Evolutionary conservation across 2,797 vertebrate species (phyloP), one percentile per base, ranked within the genome.

Genomic region (Cuculus canorus): DNA sequence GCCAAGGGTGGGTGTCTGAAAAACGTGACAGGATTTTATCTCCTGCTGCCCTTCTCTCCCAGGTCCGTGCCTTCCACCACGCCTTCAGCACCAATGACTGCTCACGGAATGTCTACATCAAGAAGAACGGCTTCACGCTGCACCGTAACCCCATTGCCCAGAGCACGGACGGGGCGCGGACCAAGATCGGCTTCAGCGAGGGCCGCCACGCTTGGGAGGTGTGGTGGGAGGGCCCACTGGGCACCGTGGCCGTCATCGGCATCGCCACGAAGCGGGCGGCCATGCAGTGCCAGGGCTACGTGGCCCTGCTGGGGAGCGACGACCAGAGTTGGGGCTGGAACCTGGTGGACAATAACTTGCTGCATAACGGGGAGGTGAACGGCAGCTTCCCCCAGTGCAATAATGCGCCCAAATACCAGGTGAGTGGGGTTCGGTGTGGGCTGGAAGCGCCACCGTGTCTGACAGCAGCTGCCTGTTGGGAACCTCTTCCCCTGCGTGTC

Each of bases 271-370:
- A 99, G 96, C 98, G 99, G 72, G 99, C 99, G 0, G 97, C 98
- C 81, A 99, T 99, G 99, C 99, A 99, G 97, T 99, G 99, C 96
- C 99, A 99, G 95, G 99, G 99, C n/a, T 99, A 99, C 13, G 99
- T 99, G 96, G 99, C 99, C 13, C 98, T 99, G 87, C 97, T 99
- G 95, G 99, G 99, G 64, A 99, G 99, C 5, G 99, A 99, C 6
- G 99, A 99, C 98, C 99, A 99, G 98, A 99, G 99, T 97, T 99
- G 99, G 99, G 99, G 99, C 94, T 99, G 99, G 99, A 99, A 99
- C 98, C 98, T 99, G 94, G 99, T 99, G 80, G 99, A 99, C 98
- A 99, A 99, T 98, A 99, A 99, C 95, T 98, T 99, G 79, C 98
- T 99, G 63, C 99, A 99, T 94, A 99, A 99, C 2, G 99, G 99